Evolutionary conservation across 2,888 invertebrate species (phyloP), one percentile per base, ranked within the genome.

Genomic region (Pogonocherus hispidulus): DNA sequence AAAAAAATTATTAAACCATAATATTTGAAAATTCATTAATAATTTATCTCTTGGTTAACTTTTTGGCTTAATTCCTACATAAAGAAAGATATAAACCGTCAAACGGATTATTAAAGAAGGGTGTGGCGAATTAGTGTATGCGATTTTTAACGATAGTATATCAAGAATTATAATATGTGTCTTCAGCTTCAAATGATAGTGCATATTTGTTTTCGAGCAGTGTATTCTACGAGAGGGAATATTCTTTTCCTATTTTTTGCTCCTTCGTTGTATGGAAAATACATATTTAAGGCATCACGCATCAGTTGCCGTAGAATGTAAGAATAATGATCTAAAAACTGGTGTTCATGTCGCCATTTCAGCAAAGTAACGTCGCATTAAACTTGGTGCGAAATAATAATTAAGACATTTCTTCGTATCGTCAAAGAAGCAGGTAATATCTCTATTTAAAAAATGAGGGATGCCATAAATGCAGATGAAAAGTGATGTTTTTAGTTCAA

Each of bases 311-410:
- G 14, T 23, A 51, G 23, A 22, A 22, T 51, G 14, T 11, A n/a
- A n/a, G 20, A 49, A 49, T 49, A 20, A 49, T 20, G 8, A 20
- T 49, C 27, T 51, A 23, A 51, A 51, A 51, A 51, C 19, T 16
- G 32, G 18, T 11, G 32, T 52, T 52, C 52, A 52, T 9, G 32
- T 52, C 32, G 16, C 4, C 8, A 18, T 52, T 18, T 52, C 23
- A 23, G 23, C 1, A 23, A 32, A 51, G 22, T 14, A n/a, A 51
- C 23, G 2, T 11, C 11, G 41, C 41, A 3, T 41, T 41, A 16
- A 41, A n/a, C 14, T 16, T 14, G 14, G 8, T 18, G 14, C 11
- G 18, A 41, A 41, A 41, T 41, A 41, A n/a, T 14, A 8, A 27
- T 27, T 27, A 41, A 41, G 41, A 41, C 41, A 41, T 41, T 32